Evolutionary conservation across 2,888 invertebrate species (phyloP), one percentile per base, ranked within the genome.

Genomic region (Platynereis dumerilii): DNA sequence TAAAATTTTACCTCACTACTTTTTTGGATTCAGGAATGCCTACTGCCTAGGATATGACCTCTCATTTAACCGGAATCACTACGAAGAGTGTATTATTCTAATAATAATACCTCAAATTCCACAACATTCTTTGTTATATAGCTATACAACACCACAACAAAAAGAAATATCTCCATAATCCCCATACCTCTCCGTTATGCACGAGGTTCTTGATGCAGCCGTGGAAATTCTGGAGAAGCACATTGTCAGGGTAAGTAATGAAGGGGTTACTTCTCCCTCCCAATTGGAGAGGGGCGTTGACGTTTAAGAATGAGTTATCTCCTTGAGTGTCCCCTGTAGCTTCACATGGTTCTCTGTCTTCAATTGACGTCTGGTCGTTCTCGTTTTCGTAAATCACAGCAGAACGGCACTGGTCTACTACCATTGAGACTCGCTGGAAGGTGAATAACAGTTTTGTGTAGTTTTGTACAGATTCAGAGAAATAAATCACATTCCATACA

Each of bases 151-250:
- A n/a, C n/a, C n/a, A n/a, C n/a, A n/a, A n/a, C n/a, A n/a, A n/a
- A n/a, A n/a, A n/a, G n/a, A n/a, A n/a, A n/a, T n/a, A n/a, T n/a
- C n/a, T n/a, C n/a, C n/a, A n/a, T n/a, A 34, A 34, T 34, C 34
- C 7, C 5, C 20, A 20, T 68, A 86, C 85, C 80, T 84, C 80
- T 77, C 96, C 96, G 81, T 99, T 97, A 81, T 98, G 96, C 79
- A 96, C 91, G 58, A 99, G 87, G 83, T 99, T 96, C 76, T 94
- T 88, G 68, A 99, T 92, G 85, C 99, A 99, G 15, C 99, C 99
- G 80, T 94, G 93, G 82, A 98, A 97, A 26, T 92, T 92, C 85
- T 92, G 91, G 10, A 67, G 53, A 2, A 70, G 72, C 26, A 77
- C 70, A 27, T 70, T 69, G 2, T 58, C 58, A 1, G 77, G 76